Conservation (phyloP, 2,888 invertebrate species). For the Hirtodrosophila alboralis region DNA sequence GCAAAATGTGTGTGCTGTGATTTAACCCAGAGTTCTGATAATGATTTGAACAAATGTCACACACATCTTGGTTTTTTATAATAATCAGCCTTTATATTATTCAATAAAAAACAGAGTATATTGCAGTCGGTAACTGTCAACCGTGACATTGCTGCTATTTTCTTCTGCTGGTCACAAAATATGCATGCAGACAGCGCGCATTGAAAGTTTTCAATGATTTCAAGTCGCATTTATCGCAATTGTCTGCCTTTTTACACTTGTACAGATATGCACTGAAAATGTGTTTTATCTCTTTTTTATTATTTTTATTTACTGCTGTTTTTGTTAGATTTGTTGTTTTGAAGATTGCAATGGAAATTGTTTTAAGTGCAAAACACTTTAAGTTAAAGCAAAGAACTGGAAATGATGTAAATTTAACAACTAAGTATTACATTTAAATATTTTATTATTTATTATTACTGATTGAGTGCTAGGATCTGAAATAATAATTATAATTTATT, state of each 20-base stretch:
- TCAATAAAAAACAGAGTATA: constrained; percentile 6
- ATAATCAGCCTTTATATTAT: too few species aligned
- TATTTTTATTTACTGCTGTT: constrained; percentile 5
- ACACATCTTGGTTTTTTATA: too few species aligned
- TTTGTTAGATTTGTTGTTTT: constrained; percentile 26
- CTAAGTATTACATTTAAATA: not conserved
- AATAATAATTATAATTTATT: too few species aligned
- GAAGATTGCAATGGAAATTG: constrained; percentile 20
- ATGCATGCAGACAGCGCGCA: constrained; percentile 66
- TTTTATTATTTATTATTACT: too few species aligned
- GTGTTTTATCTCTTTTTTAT: constrained; percentile 5
- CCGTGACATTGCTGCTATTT: not conserved
- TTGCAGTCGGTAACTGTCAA: not conserved
- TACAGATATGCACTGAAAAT: constrained; percentile 43
- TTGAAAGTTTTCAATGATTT: constrained; percentile 78
- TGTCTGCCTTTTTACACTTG: constrained; percentile 67
- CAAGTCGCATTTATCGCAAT: constrained; percentile 69
- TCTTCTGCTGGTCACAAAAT: constrained; percentile 31
- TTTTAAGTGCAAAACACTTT: constrained; percentile 18
- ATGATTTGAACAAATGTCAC: too few species aligned
- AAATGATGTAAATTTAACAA: constrained; percentile 2
- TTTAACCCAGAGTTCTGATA: too few species aligned
- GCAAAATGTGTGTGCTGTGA: too few species aligned
- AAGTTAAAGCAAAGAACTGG: not conserved
- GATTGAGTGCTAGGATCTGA: too few species aligned